A percentile compares a stretch with the other conserved stretches of the same genome.
Conservation (phyloP, 1,140 invertebrate species). For the fruit fly (Drosophila melanogaster) region DNA sequence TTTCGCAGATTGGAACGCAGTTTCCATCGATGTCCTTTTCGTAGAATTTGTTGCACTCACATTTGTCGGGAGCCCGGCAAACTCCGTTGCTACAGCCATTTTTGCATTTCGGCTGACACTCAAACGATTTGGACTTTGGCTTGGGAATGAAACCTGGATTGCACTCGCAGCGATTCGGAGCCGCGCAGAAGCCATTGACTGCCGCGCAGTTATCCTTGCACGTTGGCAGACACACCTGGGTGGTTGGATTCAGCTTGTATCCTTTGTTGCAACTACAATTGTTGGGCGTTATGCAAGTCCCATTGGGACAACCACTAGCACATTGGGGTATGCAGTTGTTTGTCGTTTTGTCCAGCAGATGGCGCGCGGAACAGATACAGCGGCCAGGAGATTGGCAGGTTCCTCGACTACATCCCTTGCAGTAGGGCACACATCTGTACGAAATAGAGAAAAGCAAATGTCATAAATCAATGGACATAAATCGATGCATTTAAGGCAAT, state of each 20-base stretch:
- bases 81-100: slow-evolving; percentile 54
- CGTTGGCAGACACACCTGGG: slow-evolving; percentile 34
- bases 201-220: slow-evolving; percentile 28
- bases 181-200: slow-evolving; percentile 23
- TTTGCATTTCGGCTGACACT: slow-evolving; percentile 47
- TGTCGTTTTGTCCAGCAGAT: slow-evolving; percentile 5
- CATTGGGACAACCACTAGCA: slow-evolving; percentile 42
- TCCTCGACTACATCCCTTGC: slow-evolving; percentile 51
- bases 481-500: too few relatives aligned
- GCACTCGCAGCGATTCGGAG: slow-evolving; percentile 38
- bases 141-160: slow-evolving; percentile 21
- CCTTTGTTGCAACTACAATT: slow-evolving; percentile 47
- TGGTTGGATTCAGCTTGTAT: slow-evolving; percentile 26
- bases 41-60: slow-evolving; percentile 78
- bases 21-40: slow-evolving; percentile 80
- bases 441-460: neutral
- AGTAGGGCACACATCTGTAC: slow-evolving; percentile 46
- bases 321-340: slow-evolving; percentile 54
- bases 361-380: slow-evolving; percentile 21
- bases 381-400: slow-evolving; percentile 19
- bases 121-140: slow-evolving; percentile 6
- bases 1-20: slow-evolving; percentile 27
- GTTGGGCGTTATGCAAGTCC: slow-evolving; percentile 33
- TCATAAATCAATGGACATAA: too few relatives aligned
- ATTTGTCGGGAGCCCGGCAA: slow-evolving; percentile 50